phyloP scores from a whole-genome alignment of 2,797 vertebrate species.

The Clamator glandarius region DNA sequence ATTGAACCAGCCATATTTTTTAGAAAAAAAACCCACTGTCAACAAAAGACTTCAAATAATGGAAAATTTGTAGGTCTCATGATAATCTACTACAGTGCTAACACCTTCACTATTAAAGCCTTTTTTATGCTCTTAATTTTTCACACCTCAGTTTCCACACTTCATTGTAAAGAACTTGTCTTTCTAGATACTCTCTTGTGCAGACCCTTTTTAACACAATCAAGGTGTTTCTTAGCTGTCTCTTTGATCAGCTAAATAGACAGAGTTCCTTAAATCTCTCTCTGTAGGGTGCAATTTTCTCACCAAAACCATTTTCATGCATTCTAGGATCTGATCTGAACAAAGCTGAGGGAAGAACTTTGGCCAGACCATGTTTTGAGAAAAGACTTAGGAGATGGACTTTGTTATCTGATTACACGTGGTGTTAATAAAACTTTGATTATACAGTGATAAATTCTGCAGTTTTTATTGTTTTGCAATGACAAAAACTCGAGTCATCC shows the following conservation, averaged over 20 bases:
- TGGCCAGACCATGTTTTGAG: background rate
- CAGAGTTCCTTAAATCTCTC: constrained; percentile 11
- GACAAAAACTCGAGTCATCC: constrained; percentile 38
- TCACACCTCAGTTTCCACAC: background rate
- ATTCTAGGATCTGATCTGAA: background rate
- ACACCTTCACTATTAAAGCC: background rate
- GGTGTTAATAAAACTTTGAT: constrained; percentile 61
- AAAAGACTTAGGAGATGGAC: constrained; percentile 29
- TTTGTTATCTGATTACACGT: constrained; percentile 57
- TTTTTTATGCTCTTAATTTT: background rate
- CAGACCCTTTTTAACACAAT: background rate
- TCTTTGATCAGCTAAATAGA: constrained; percentile 34
- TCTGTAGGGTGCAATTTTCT: constrained; percentile 27
- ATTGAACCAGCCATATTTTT: background rate
- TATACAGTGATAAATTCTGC: constrained; percentile 46
- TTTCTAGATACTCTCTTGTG: background rate
- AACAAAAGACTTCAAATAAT: background rate
- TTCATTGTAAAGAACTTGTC: background rate
- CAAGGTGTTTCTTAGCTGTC: background rate
- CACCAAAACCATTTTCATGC: constrained; percentile 8
- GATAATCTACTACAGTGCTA: background rate
- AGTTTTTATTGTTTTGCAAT: constrained; percentile 50
- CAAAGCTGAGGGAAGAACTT: background rate
- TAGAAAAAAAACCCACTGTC: background rate
- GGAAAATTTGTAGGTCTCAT: background rate